Evolutionary conservation across 2,888 invertebrate species (phyloP), one percentile per base, ranked within the genome.

Genomic region (Mechanitis messenoides): DNA sequence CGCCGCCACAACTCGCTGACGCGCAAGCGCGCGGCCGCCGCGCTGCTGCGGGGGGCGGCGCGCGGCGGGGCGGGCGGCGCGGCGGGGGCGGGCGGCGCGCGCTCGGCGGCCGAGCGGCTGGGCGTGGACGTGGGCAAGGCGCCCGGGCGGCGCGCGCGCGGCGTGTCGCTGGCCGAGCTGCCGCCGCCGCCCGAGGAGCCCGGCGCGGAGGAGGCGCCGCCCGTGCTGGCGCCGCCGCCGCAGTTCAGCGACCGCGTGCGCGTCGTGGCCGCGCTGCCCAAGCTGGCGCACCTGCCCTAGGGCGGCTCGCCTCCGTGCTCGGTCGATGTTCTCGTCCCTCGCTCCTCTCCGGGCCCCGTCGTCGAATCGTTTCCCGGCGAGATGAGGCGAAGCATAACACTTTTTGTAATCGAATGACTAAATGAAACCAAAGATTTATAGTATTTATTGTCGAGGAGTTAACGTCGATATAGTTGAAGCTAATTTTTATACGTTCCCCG

Each of bases 231-330:
- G 33, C 97, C 97, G 47, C 97, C 97, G 46, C 97, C 97, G 47
- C 97, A 97, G 85, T 97, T 97, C 88, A 96, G 95, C 84, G 97
- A 97, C 87, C 92, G 94, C 72, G 96, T 95, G 61, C 92, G 96
- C 71, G 96, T 96, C 70, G 95, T 96, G 59, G 96, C 95, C 62
- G 94, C 96, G 65, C 92, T 96, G 78, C 96, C 96, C 69, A 96
- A 96, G 87, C 92, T 88, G 54, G 89, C 92, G 64, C 87, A 91
- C 64, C 77, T 90, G 67, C 91, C 91, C 73, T 85, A 72, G 62
- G 54, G 7, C 11, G 42, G 42, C 7, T 9, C 9, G 7, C 9
- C 11, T 1, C 38, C 2, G 11, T 42, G 9, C 2, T 42, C 42
- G 11, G 9, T 42, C 9, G 11, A 11, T 9, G 31, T 31, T 31